Evolutionary conservation across 1,140 invertebrate genomes (phyloP).

Genomic region (Drosophila yakuba): DNA sequence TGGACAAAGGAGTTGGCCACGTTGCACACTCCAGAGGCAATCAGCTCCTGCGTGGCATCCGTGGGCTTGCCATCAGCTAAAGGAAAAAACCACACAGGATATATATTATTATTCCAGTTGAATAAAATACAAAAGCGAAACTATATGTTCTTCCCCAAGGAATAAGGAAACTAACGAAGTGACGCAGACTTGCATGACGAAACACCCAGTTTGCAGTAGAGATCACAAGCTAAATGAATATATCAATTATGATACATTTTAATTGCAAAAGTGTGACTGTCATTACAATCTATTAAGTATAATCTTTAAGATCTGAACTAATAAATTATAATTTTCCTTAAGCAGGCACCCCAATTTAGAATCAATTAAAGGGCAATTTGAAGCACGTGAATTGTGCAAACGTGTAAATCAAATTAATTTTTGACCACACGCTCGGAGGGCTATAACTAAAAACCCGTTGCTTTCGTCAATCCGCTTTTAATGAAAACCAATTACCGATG

Average conservation of each 20-base stretch:
- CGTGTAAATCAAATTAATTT: slow-evolving; percentile 13
- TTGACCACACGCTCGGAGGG: background rate
- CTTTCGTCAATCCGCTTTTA: background rate
- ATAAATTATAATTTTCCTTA: background rate
- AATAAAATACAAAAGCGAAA: background rate
- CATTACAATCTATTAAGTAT: background rate
- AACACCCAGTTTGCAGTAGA: background rate
- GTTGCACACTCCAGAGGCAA: slow-evolving; percentile 93
- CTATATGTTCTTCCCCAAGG: background rate
- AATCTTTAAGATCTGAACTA: too few species aligned
- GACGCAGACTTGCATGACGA: slow-evolving; percentile 7
- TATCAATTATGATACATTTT: background rate
- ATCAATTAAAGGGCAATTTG: background rate
- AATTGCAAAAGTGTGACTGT: background rate
- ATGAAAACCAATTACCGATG: slow-evolving; percentile 7
- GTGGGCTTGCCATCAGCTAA: slow-evolving; percentile 90
- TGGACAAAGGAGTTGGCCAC: slow-evolving; percentile 95
- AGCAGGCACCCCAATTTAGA: background rate
- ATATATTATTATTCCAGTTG: background rate
- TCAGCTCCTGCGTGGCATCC: slow-evolving; percentile 94
- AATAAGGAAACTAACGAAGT: background rate
- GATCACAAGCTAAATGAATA: background rate
- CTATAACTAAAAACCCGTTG: slow-evolving; percentile 1
- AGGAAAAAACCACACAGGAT: background rate
- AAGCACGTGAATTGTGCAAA: background rate